These are phyloP conservation scores for Patiria pectinifera DNA, from an alignment of 53 echinoderm and acorn worm species.

Conservation along the genomic window DNA sequence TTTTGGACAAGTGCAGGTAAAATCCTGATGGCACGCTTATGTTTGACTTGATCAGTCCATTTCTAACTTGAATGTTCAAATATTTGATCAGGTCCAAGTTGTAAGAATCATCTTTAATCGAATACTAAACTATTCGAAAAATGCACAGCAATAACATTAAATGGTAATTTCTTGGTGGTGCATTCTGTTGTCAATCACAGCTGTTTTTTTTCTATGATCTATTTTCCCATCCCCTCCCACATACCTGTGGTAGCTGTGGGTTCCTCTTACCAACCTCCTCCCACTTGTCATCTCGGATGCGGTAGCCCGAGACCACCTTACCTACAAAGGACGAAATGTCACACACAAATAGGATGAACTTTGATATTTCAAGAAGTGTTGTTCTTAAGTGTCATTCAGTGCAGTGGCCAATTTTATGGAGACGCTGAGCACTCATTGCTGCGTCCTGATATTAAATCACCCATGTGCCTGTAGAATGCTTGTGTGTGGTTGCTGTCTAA, in stretches of 20 bases:
- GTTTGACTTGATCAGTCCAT: too few species aligned
- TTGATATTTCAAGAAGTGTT: not conserved
- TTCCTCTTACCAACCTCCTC: constrained; percentile 89
- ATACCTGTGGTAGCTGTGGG: constrained; percentile 93
- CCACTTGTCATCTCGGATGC: constrained; percentile 85
- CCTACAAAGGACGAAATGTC: constrained; percentile 56
- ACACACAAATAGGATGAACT: not conserved
- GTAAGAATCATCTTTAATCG: too few species aligned
- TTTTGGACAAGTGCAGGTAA: too few species aligned
- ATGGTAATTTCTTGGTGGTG: too few species aligned
- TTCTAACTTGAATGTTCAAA: too few species aligned
- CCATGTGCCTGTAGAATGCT: too few species aligned
- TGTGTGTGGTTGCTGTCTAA: too few species aligned
- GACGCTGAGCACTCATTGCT: not conserved
- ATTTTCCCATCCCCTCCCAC: not conserved
- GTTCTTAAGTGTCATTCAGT: not conserved
- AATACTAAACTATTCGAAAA: too few species aligned
- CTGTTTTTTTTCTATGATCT: not conserved
- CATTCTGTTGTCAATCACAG: not conserved
- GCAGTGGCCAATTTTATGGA: not conserved
- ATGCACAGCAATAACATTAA: too few species aligned
- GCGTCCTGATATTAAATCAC: too few species aligned
- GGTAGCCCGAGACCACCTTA: constrained; percentile 86
- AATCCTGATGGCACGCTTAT: too few species aligned
- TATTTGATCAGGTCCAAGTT: too few species aligned